Conservation (phyloP, 2,113 vertebrate species). For the Macrotus californicus region DNA sequence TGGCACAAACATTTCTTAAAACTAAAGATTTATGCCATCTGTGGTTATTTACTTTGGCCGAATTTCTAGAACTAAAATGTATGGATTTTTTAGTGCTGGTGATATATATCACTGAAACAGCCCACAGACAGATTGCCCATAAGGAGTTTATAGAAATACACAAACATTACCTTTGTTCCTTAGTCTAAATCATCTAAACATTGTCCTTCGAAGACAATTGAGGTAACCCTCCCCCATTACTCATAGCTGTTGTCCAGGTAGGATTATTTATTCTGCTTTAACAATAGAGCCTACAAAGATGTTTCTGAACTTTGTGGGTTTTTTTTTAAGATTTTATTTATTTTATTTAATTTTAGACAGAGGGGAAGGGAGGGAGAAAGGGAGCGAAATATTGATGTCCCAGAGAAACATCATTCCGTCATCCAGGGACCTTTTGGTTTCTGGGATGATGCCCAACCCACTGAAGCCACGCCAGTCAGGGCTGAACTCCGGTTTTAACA, state of each 20-base stretch:
- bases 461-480: no score
- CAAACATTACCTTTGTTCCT: neutral
- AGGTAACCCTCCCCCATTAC: neutral
- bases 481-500: neutral
- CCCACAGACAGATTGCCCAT: neutral
- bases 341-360: no score
- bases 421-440: no score
- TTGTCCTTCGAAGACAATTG: neutral
- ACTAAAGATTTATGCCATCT: neutral
- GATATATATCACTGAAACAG: neutral
- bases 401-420: no score
- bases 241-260: neutral
- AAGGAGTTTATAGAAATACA: neutral
- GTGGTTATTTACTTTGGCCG: neutral
- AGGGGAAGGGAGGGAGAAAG: no score
- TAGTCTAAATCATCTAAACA: neutral
- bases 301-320: neutral
- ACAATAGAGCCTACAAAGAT: neutral
- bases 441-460: no score
- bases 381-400: no score
- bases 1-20: neutral
- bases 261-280: neutral
- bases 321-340: no score
- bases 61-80: conserved; percentile 22
- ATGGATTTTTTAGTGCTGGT: neutral